phyloP scores from a whole-genome alignment of 2,888 invertebrate genomes.

The Cataglyphis albicans region DNA sequence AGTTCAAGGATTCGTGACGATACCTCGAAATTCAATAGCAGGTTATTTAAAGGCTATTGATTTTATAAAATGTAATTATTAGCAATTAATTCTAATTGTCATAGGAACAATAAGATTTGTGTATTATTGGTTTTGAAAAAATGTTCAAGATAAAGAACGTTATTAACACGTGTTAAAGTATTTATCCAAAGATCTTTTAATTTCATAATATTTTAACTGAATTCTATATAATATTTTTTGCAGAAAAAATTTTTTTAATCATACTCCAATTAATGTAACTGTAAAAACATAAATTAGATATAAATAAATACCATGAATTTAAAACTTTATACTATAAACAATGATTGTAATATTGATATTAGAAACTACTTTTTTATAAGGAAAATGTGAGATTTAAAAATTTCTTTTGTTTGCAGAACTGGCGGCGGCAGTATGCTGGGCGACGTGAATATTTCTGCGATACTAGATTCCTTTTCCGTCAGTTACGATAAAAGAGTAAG shows the following conservation, averaged over 20 bases:
- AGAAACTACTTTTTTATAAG: neutral
- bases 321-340: neutral
- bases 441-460: conserved; percentile 97
- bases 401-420: conserved; percentile 87
- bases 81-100: neutral
- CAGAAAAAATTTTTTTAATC: neutral
- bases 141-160: neutral
- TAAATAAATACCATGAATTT: neutral
- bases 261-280: neutral
- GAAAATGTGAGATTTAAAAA: neutral
- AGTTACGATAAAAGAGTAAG: conserved; percentile 99
- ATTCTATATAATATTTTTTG: neutral
- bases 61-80: neutral
- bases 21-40: neutral
- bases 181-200: neutral
- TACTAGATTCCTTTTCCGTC: conserved; percentile 97
- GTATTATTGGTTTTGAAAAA: neutral
- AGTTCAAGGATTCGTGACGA: neutral
- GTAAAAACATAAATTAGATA: neutral
- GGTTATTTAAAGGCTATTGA: neutral
- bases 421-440: conserved; percentile 94
- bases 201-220: neutral
- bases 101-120: neutral
- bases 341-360: neutral
- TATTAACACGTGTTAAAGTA: neutral